Base-by-base conservation (phyloP, 2,888 invertebrate species). In the Callinectes sapidus region DNA sequence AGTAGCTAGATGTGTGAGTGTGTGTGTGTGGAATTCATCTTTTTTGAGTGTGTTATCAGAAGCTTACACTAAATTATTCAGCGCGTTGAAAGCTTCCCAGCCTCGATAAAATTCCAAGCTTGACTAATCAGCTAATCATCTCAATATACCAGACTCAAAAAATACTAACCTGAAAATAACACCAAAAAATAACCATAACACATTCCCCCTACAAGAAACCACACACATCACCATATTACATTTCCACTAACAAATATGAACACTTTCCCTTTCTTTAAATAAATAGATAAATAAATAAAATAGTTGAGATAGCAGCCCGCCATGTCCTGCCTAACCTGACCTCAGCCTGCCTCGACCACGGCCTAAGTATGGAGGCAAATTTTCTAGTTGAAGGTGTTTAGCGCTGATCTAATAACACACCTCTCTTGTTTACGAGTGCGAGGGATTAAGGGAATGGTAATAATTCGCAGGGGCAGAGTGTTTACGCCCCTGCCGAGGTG, bases 381-480 rank as follows among this genome's bases (percentile, higher is more conserved):
- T 90, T 90, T 90, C 90, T 39, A 81, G 85, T 90, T 90, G 86
- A 86, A 90, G 90, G 90, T 86, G 90, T 90, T 90, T 86, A 61
- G 90, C 90, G 90, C 90, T 90, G 90, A 90, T 90, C 61, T 90
- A 90, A 90, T 90, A 90, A 90, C 90, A 90, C 32, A 14, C 90
- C 61, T 90, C 61, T 61, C 35, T 39, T 90, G 61, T 90, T 90
- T 90, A 90, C 77, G 90, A 86, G 39, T 55, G 90, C 55, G 85
- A 55, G 90, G 90, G 86, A 90, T 86, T 90, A 86, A 90, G 61
- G 35, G 61, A 90, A 85, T 90, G 90, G 86, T 66, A 86, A 86
- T 90, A 86, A 86, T 90, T 90, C 90, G 32, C 86, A 6, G 35
- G 23, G 32, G 23, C 61, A 86, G 85, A 32, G 90, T 54, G 32